phyloP scores from a whole-genome alignment of 2,888 invertebrate species.

The Apotomis betuletana region DNA sequence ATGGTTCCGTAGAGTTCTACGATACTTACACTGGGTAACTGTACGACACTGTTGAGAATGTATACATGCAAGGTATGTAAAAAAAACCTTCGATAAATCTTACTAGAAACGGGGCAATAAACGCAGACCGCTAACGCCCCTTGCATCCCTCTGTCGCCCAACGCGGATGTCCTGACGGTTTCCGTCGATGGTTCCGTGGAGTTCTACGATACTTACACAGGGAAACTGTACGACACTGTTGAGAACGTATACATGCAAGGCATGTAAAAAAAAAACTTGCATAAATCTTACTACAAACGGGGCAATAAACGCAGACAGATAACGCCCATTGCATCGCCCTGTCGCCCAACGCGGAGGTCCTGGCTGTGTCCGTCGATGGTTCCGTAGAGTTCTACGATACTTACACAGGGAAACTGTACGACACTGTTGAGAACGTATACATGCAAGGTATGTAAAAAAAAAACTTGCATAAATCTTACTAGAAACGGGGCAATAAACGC shows the following conservation, averaged over 20 bases:
- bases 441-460: conserved; percentile 68
- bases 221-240: conserved; percentile 86
- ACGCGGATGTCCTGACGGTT: conserved; percentile 90
- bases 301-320: conserved; percentile 83
- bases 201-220: conserved; percentile 88
- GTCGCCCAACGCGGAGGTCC: conserved; percentile 90
- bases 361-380: conserved; percentile 87
- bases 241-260: conserved; percentile 85
- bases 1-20: conserved; percentile 87
- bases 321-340: conserved; percentile 86
- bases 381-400: conserved; percentile 88
- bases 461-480: conserved; percentile 55
- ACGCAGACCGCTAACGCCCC: conserved; percentile 82
- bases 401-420: conserved; percentile 85
- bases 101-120: conserved; percentile 86
- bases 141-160: conserved; percentile 89
- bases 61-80: conserved; percentile 80
- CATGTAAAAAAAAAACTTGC: conserved; percentile 51
- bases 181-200: conserved; percentile 85
- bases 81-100: background rate
- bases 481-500: conserved; percentile 85
- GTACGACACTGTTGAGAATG: conserved; percentile 86
- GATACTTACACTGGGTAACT: conserved; percentile 86
- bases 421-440: conserved; percentile 86
- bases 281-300: conserved; percentile 77